Percentiles rank a stretch among this genome's conserved stretches.
Evolutionary conservation across 2,113 vertebrate species (phyloP).

Genomic region (Poeciliopsis occidentalis): DNA sequence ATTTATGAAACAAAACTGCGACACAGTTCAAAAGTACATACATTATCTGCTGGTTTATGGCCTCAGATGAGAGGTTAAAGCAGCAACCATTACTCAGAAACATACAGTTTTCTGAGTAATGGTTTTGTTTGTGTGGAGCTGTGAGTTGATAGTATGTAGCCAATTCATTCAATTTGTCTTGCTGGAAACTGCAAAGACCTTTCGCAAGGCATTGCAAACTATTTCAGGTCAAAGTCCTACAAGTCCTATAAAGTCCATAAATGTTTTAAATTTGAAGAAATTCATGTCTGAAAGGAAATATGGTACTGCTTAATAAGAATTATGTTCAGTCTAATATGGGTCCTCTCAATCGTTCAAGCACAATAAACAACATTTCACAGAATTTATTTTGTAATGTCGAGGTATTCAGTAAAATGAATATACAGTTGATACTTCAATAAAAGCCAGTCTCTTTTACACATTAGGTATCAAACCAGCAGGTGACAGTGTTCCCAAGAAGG

Average conservation of each 20-base stretch:
- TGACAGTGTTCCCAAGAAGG: not conserved
- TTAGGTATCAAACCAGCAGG: not conserved
- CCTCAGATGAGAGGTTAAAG: conserved; percentile 20
- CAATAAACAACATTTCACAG: no score
- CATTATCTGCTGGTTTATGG: conserved; percentile 35
- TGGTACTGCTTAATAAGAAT: no score
- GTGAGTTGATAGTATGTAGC: not conserved
- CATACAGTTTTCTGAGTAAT: not conserved
- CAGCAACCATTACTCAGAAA: not conserved
- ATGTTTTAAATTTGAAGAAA: not conserved
- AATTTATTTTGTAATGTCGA: no score
- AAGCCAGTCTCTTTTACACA: no score
- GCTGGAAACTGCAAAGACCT: not conserved
- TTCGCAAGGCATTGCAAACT: not conserved
- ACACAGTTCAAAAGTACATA: conserved; percentile 6
- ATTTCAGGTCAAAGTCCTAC: not conserved
- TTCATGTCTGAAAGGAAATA: no score
- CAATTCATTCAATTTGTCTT: not conserved
- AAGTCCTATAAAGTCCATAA: not conserved
- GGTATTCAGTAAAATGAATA: no score
- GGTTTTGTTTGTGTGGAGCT: no score
- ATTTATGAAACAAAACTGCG: conserved; percentile 5
- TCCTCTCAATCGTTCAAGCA: no score
- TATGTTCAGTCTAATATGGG: no score
- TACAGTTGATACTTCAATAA: no score